Percentiles rank a stretch among this genome's conserved stretches.
Conservation (phyloP, 2,888 invertebrate genomes). For the Carabus problematicus region DNA sequence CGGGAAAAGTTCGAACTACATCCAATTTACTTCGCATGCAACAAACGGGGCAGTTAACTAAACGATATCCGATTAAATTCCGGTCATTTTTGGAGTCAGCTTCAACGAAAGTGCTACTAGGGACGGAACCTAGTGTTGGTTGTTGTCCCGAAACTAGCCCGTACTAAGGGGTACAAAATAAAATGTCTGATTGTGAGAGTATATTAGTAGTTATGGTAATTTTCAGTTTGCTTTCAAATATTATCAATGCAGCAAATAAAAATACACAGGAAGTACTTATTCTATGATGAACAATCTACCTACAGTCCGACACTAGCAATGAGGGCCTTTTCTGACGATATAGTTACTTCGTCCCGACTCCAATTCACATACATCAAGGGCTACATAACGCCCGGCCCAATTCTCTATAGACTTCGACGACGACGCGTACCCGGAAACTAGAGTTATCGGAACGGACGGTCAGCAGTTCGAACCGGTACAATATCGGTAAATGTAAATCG, state of each 20-base stretch:
- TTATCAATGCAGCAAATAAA: too few relatives aligned
- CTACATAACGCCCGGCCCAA: conserved; percentile 18
- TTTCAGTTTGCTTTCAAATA: too few relatives aligned
- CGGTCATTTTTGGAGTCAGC: conserved; percentile 23
- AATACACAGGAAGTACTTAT: too few relatives aligned
- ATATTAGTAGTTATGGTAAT: too few relatives aligned
- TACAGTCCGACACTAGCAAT: not conserved
- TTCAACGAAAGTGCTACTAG: conserved; percentile 4
- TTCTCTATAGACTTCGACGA: conserved; percentile 6
- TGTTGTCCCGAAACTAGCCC: too few relatives aligned
- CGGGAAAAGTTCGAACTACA: conserved; percentile 25
- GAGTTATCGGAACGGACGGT: conserved; percentile 1
- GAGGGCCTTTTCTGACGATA: not conserved
- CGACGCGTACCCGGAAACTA: conserved; percentile 16
- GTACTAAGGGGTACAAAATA: too few relatives aligned
- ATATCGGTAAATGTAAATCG: conserved; percentile 39
- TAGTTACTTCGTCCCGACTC: not conserved
- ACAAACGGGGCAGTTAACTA: conserved; percentile 34
- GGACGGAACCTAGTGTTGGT: conserved; percentile 17
- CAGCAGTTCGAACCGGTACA: conserved; percentile 19
- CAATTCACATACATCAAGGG: conserved; percentile 29
- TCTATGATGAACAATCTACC: too few relatives aligned
- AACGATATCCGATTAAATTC: conserved; percentile 23
- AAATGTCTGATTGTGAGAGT: too few relatives aligned
- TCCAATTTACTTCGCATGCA: conserved; percentile 30